Base-by-base conservation (phyloP, 2,888 invertebrate genomes). In the Theretra japonica region DNA sequence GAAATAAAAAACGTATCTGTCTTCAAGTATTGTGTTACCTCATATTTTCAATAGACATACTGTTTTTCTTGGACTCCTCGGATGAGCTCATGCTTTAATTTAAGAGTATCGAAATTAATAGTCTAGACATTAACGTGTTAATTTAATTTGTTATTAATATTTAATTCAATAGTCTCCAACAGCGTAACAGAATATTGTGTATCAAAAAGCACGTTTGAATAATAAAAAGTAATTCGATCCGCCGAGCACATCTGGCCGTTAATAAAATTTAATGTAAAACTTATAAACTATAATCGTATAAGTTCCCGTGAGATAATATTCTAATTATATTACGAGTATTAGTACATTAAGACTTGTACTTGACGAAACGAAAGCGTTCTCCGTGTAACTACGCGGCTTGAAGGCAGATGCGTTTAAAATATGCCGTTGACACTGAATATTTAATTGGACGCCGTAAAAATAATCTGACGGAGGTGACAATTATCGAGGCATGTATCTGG, bases 401-500 rank as follows among this genome's bases (percentile, higher is more conserved):
- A 48, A 48, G 23, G 65, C 65, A 65, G 65, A 65, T 65, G 65
- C 41, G 65, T 65, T 65, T 65, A 48, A 62, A 48, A 48, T 65
- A 65, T 60, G 23, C 23, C 6, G 41, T 15, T 41, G 41, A 48
- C 41, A 48, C 65, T 65, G 65, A 48, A 65, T 48, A 65, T 48
- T 33, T 48, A 65, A 65, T 48, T 48, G 41, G 53, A 48, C 15
- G 84, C 65, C 15, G 41, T 65, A 41, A 65, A 65, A 65, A 48
- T 65, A 48, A 65, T 48, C 65, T 21, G 41, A 33, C 41, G 41
- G 17, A 41, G 48, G 19, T 65, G 65, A 65, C 41, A 65, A 65
- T 65, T 86, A 88, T 88, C 87, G 76, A 77, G 71, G 79, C 80
- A 76, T 83, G 86, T 86, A 86, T 86, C 87, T 74, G 76, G 74